Percentiles rank a stretch among this genome's conserved stretches.
Conservation (phyloP, 2,797 vertebrate genomes). For the Luscinia luscinia region DNA sequence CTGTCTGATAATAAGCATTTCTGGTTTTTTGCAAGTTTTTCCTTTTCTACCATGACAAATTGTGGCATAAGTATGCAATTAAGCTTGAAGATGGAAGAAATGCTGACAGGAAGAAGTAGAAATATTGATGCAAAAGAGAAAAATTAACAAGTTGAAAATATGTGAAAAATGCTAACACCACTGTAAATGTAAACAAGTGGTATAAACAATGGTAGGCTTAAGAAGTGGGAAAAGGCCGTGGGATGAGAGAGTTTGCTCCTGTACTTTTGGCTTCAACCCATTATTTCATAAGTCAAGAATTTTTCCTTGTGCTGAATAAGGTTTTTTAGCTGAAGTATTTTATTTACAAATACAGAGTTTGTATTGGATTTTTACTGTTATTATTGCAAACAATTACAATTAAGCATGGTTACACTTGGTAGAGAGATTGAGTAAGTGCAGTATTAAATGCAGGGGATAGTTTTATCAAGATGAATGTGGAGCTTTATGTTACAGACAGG, state of each 20-base stretch:
- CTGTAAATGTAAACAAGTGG: neutral
- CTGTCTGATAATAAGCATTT: neutral
- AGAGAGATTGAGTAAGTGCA: neutral
- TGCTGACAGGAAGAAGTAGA: neutral
- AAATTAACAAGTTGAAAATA: neutral
- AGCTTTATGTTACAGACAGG: neutral
- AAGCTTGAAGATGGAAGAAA: neutral
- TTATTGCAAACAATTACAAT: neutral
- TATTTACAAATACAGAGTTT: neutral
- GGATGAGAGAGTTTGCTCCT: neutral
- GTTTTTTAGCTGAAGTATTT: neutral
- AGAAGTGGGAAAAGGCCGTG: neutral
- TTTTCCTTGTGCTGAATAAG: neutral
- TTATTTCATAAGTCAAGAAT: neutral
- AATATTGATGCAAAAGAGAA: neutral
- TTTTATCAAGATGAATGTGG: neutral
- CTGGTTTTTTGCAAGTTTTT: neutral
- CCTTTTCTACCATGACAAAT: neutral
- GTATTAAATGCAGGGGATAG: neutral
- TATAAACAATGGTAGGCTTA: neutral
- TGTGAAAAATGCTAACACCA: neutral
- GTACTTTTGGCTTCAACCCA: neutral
- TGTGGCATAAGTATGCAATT: neutral
- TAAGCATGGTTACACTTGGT: neutral
- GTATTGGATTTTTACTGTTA: neutral